Evolutionary conservation across 2,797 vertebrate genomes (phyloP), one percentile per base, ranked within the genome.

Genomic region (Enteromius unitaeniatus): DNA sequence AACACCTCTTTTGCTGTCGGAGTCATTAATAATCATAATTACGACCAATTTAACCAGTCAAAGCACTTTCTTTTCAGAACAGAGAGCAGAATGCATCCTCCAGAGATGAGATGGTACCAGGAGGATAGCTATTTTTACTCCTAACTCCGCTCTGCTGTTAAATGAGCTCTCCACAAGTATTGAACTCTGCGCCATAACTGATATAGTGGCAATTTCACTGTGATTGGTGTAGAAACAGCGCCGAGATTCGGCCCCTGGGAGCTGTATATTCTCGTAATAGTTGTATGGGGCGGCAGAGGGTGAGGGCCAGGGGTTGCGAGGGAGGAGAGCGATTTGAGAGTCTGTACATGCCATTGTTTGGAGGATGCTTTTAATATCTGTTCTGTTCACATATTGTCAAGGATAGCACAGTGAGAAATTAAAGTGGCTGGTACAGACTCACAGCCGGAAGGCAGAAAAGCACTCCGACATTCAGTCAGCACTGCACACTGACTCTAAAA

Each of bases 181-280:
- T 74, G 65, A 80, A 68, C 77, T 40, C 23, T 80, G 69, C 17
- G 26, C 73, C 58, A 37, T 82, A 70, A 68, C 78, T 84, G 84
- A 75, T 70, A 76, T 70, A 76, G 83, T 72, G 47, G 90, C 88
- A 91, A 92, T 93, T 90, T 92, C 90, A 84, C 90, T 89, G 84
- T 89, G 92, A 58, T 69, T 81, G 70, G 89, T 84, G 81, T 79
- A 45, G 11, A 88, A 82, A 84, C 87, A 85, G 89, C 88, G 83
- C 81, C 86, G 88, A 84, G 88, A 90, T 90, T 90, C 84, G 67
- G 88, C 93, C 92, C 90, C 14, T 55, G 91, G 92, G 92, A 93
- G 85, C 82, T 65, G 84, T 91, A 89, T 90, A 87, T 90, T 92
- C 90, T 91, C 77, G 88, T 94, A 94, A 94, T 93, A 93, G 93